Evolutionary conservation across 2,113 vertebrate species (phyloP), one percentile per base, ranked within the genome.

Genomic region (Eulacestoma nigropectus): DNA sequence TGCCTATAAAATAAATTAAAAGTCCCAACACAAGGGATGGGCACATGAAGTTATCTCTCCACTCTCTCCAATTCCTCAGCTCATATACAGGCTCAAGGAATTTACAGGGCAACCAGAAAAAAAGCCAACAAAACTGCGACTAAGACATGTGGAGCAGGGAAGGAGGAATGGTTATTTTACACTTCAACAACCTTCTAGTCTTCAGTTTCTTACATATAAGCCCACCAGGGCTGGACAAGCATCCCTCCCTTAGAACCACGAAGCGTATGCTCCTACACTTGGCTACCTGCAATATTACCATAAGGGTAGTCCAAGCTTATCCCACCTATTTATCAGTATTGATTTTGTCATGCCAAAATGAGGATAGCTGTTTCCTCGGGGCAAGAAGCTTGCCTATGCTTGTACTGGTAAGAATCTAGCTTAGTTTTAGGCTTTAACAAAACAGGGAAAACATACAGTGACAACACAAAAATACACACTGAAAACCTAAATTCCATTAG

Each of bases 301-400:
- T 4, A 47, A 87, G 47, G 25, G 26, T 8, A 85, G 50, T 17
- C 42, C 52, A 74, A 80, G 30, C 39, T 47, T 47, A 83, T 26
- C 47, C 63, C 44, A 91, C 44, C 50, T 64, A 20, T 69, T 86
- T 37, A 96, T 88, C 30, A 35, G 22, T 46, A 93, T 70, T 49
- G 56, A 77, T 84, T 94, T 6, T 72, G n/a, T 67, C 73, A 81
- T 2, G 5, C 49, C 85, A 89, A 92, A 93, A 94, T 0, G 1
- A 87, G 60, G 49, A 64, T 4, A 81, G 74, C 0, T 2, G 69
- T 63, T 92, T 81, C 84, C 79, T 67, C 60, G 44, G 73, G 65
- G 83, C 64, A 75, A 93, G 64, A 72, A 53, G 50, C 82, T 90
- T 93, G 79, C 29, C 83, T 84, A 33, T 35, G n/a, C 88, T 42